Evolutionary conservation across 1,140 invertebrate genomes (phyloP).

Genomic region (Drosophila santomea): DNA sequence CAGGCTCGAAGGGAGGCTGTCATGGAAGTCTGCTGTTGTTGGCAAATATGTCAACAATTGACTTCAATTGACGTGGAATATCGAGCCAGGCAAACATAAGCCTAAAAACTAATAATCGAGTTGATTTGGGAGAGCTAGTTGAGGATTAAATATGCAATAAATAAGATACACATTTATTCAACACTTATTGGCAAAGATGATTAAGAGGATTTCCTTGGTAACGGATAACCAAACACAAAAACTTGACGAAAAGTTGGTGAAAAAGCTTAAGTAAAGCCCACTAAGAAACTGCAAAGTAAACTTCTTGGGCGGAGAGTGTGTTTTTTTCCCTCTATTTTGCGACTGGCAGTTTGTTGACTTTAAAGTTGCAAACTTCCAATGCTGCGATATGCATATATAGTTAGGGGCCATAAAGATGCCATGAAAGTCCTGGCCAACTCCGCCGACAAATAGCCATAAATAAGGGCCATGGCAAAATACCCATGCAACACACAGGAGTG

Average conservation of each 20-base stretch:
- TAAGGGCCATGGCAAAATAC: slow-evolving; percentile 44
- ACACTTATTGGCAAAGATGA: slow-evolving; percentile 24
- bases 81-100: slow-evolving; percentile 1
- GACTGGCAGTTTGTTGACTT: slow-evolving; percentile 42
- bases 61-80: slow-evolving; percentile 22
- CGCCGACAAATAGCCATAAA: slow-evolving; percentile 77
- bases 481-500: neutral
- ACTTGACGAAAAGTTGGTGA: slow-evolving; percentile 10
- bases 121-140: slow-evolving; percentile 11
- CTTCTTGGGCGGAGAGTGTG: slow-evolving; percentile 22
- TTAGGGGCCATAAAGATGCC: slow-evolving; percentile 43
- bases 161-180: slow-evolving; percentile 27
- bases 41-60: slow-evolving; percentile 69
- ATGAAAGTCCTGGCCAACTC: slow-evolving; percentile 62
- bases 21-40: slow-evolving; percentile 25
- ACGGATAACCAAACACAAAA: neutral
- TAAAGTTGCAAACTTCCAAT: slow-evolving; percentile 40
- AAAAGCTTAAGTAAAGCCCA: slow-evolving; percentile 21
- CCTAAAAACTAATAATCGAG: slow-evolving; percentile 13
- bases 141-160: slow-evolving; percentile 27
- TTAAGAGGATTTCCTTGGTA: slow-evolving; percentile 8
- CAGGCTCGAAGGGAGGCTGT: slow-evolving; percentile 29
- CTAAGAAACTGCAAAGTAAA: slow-evolving; percentile 34
- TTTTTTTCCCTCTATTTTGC: slow-evolving; percentile 21
- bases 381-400: slow-evolving; percentile 39